phyloP scores from a whole-genome alignment of 2,797 vertebrate species.

The Eulemur albifrons region DNA sequence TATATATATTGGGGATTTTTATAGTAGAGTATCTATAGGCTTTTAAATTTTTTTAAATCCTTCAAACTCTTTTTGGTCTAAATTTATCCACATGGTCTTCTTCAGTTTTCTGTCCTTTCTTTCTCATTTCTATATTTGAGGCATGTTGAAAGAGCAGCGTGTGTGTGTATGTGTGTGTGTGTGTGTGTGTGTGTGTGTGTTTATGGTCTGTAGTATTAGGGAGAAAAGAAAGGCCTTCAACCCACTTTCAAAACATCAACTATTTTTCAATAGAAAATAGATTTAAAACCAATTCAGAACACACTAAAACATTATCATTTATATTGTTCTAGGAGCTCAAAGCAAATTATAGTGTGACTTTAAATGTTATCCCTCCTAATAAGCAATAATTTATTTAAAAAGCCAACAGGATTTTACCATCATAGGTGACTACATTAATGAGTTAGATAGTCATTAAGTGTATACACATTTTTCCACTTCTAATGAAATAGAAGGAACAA shows the following conservation, averaged over 20 bases:
- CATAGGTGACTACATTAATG: constrained; percentile 50
- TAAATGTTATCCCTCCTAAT: constrained; percentile 50
- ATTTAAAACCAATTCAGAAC: constrained; percentile 3
- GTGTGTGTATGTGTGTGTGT: too few relatives aligned
- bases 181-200: not conserved
- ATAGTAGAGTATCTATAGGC: not conserved
- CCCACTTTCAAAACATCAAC: constrained; percentile 15
- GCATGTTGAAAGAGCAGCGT: not conserved
- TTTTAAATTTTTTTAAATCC: not conserved
- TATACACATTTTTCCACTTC: constrained; percentile 48
- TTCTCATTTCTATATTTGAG: not conserved
- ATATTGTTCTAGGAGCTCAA: constrained; percentile 13
- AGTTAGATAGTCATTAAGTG: constrained; percentile 57
- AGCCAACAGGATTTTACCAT: constrained; percentile 46
- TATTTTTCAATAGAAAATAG: constrained; percentile 23
- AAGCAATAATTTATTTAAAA: constrained; percentile 69
- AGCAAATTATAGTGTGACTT: constrained; percentile 51
- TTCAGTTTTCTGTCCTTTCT: not conserved
- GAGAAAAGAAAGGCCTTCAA: not conserved
- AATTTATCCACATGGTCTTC: not conserved
- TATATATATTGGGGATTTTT: not conserved
- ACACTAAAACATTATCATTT: constrained; percentile 8
- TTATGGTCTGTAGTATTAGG: not conserved
- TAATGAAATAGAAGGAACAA: constrained; percentile 38
- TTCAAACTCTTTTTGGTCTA: not conserved